Evolutionary conservation across 2,888 invertebrate species (phyloP).

Genomic region (Limnephilus auricula): DNA sequence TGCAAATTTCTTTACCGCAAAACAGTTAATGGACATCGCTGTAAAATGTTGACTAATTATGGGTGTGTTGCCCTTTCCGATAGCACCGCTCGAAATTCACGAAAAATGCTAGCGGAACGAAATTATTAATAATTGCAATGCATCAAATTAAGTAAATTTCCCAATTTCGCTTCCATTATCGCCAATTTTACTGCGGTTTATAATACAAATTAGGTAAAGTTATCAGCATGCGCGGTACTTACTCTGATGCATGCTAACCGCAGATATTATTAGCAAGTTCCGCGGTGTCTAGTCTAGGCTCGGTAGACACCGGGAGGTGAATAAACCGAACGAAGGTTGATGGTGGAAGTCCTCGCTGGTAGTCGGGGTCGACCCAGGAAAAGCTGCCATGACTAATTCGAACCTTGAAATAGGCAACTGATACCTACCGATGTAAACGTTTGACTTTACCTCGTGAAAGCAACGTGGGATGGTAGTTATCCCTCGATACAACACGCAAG

Average conservation of each 20-base stretch:
- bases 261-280: not conserved
- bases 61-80: slow-evolving; percentile 2
- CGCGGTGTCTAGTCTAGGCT: not conserved
- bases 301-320: not conserved
- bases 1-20: slow-evolving; percentile 2
- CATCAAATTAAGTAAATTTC: not conserved
- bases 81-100: not conserved
- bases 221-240: not conserved
- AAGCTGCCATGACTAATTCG: not conserved
- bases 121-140: not conserved
- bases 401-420: not conserved
- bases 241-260: not conserved
- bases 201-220: not conserved
- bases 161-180: not conserved
- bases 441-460: not conserved
- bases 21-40: not conserved
- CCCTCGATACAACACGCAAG: not conserved
- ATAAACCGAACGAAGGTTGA: not conserved
- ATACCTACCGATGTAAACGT: not conserved
- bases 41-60: not conserved
- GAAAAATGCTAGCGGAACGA: slow-evolving; percentile 2
- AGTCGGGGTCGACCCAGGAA: not conserved
- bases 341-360: not conserved
- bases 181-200: not conserved
- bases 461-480: not conserved